phyloP scores from a whole-genome alignment of 2,888 invertebrate species.

The Oxytorus armatus region DNA sequence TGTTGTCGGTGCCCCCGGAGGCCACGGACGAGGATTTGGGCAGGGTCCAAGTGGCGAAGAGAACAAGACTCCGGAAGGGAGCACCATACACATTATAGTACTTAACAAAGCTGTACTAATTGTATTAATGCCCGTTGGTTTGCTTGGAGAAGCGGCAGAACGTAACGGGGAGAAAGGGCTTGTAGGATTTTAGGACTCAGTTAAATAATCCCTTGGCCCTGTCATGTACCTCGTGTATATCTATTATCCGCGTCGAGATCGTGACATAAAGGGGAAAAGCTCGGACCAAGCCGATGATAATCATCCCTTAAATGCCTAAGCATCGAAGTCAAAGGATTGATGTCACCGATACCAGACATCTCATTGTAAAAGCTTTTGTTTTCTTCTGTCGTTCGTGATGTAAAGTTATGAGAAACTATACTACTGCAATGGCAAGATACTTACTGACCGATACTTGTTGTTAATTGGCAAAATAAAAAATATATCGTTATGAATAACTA shows the following conservation, averaged over 20 bases:
- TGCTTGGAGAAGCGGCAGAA: conserved; percentile 72
- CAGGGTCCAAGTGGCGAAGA: conserved; percentile 77
- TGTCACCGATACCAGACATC: background rate
- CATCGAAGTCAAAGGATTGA: conserved; percentile 54
- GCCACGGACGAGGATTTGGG: conserved; percentile 78
- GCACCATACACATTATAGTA: conserved; percentile 77
- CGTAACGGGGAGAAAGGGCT: conserved; percentile 37
- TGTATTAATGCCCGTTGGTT: conserved; percentile 83
- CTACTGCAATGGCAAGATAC: no score
- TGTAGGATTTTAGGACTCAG: conserved; percentile 49
- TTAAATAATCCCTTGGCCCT: conserved; percentile 77
- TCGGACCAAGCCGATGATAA: conserved; percentile 20
- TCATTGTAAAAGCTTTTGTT: background rate
- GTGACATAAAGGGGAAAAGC: conserved; percentile 28
- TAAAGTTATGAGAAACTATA: no score
- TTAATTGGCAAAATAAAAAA: no score
- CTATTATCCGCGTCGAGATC: conserved; percentile 73
- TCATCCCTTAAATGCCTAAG: conserved; percentile 43
- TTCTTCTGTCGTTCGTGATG: background rate
- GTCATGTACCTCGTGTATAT: conserved; percentile 73
- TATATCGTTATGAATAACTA: no score
- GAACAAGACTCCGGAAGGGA: conserved; percentile 62
- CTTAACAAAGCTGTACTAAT: conserved; percentile 82
- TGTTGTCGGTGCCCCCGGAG: conserved; percentile 56
- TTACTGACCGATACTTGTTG: no score